Evolutionary conservation across 1,140 invertebrate genomes (phyloP).

Genomic region (Babylonia areolata): DNA sequence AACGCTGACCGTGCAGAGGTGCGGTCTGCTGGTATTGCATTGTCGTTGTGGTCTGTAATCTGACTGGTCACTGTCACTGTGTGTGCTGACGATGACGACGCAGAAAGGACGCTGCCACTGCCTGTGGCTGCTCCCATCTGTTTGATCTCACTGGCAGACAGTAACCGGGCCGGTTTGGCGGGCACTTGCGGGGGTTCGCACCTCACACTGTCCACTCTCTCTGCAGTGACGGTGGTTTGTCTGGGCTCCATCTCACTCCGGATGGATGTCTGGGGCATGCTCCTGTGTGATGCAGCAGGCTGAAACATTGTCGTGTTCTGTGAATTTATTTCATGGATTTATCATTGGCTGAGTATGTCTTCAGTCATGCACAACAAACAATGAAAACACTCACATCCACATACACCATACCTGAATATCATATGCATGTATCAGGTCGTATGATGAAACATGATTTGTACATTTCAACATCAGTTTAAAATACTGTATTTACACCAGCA

Average conservation of each 20-base stretch:
- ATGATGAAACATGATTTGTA: no score
- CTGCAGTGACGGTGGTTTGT: not conserved
- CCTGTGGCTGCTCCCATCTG: constrained; percentile 5
- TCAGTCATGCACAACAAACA: no score
- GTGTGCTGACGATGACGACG: not conserved
- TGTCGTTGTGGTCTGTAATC: not conserved
- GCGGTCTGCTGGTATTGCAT: not conserved
- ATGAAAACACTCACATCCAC: no score
- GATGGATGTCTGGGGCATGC: not conserved
- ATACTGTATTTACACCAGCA: no score
- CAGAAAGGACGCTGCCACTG: not conserved
- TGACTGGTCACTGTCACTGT: constrained; percentile 23
- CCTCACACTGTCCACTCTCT: not conserved
- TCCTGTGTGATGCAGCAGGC: not conserved
- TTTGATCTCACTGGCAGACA: constrained; percentile 14
- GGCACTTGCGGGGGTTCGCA: not conserved
- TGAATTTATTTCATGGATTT: no score
- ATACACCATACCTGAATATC: no score
- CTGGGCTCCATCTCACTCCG: not conserved
- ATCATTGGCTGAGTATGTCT: no score
- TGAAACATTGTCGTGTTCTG: not conserved
- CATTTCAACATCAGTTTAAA: no score
- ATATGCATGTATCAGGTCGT: no score
- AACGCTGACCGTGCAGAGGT: constrained; percentile 47
- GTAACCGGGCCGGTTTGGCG: not conserved